A percentile compares a stretch with the other conserved stretches of the same genome.
These are phyloP conservation scores for Bettongia penicillata DNA, from an alignment of 2,113 vertebrate genomes.

Conservation along the genomic window DNA sequence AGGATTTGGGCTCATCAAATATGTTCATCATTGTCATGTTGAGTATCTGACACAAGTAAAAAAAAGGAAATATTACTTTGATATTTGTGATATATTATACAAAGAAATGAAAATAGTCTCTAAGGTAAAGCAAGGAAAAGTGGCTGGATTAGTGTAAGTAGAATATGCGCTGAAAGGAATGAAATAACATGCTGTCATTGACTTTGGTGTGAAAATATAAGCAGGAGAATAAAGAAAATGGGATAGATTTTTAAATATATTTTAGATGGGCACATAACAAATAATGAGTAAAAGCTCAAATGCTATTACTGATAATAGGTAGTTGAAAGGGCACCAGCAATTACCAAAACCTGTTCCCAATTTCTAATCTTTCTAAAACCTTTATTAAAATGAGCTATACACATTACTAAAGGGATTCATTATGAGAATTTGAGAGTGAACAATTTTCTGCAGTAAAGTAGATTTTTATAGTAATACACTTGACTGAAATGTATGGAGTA, in stretches of 20 bases:
- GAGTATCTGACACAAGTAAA: background rate
- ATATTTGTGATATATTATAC: background rate
- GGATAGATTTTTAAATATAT: background rate
- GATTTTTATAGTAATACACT: background rate
- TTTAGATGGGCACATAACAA: background rate
- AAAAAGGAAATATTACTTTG: background rate
- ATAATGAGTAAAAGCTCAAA: background rate
- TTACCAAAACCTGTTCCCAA: background rate
- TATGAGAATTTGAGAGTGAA: background rate
- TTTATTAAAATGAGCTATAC: background rate
- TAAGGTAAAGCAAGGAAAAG: background rate
- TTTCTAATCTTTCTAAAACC: slow-evolving; percentile 1
- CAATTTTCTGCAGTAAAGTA: background rate
- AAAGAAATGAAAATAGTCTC: background rate
- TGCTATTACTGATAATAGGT: background rate
- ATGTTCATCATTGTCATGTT: background rate
- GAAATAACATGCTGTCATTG: background rate
- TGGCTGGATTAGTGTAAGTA: background rate
- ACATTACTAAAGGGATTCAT: background rate
- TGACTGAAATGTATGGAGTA: background rate
- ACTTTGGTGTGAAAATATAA: background rate
- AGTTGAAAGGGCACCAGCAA: background rate
- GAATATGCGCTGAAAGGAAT: background rate
- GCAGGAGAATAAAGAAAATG: background rate
- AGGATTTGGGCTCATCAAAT: background rate